Evolutionary conservation across 2,797 vertebrate species (phyloP).

Genomic region (Huso huso): DNA sequence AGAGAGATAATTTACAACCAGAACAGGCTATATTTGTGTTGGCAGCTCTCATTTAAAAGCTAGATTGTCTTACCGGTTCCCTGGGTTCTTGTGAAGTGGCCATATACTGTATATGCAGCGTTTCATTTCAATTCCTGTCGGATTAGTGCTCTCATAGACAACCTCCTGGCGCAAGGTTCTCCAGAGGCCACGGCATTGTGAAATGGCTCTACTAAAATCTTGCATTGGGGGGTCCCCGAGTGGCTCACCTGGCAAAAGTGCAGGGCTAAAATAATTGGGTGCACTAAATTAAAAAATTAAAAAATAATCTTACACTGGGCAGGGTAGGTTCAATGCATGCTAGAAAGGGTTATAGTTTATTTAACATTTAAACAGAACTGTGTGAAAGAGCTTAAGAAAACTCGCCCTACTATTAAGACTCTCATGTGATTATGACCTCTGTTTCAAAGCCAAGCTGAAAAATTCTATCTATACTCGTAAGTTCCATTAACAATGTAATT

Average conservation of each 20-base stretch:
- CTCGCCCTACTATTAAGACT: too few species aligned
- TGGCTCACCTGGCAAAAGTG: too few species aligned
- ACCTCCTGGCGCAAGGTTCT: not conserved
- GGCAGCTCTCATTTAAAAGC: conserved; percentile 21
- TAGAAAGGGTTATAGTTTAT: not conserved
- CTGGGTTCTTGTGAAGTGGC: not conserved
- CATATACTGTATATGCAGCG: not conserved
- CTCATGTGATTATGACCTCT: too few species aligned
- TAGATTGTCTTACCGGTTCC: not conserved
- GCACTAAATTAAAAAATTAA: too few species aligned
- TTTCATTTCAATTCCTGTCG: not conserved
- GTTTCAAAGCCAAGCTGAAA: too few species aligned
- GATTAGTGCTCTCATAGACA: not conserved
- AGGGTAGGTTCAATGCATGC: not conserved
- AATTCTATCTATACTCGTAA: too few species aligned
- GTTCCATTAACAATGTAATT: too few species aligned
- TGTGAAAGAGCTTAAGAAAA: not conserved
- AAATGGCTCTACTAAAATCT: not conserved
- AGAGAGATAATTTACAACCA: conserved; percentile 29
- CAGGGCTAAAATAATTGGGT: too few species aligned
- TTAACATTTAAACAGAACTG: not conserved
- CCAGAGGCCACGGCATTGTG: not conserved
- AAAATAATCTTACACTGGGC: not conserved
- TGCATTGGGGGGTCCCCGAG: not conserved
- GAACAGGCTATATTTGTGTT: conserved; percentile 32